Evolutionary conservation across 2,113 vertebrate species (phyloP).

Genomic region (Pterocles gutturalis): DNA sequence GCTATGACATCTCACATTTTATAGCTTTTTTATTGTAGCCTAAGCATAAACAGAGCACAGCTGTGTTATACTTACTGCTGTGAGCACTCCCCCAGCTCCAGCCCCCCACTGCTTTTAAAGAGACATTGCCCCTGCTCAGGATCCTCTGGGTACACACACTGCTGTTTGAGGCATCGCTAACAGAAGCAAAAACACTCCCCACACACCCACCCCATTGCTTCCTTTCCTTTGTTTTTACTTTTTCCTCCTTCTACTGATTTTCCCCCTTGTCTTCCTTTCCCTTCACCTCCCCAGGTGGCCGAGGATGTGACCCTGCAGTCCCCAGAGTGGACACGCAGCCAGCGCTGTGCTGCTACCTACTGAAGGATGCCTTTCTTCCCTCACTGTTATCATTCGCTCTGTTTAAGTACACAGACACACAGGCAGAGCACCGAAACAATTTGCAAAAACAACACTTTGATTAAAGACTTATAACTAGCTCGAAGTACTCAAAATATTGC

Average conservation of each 20-base stretch:
- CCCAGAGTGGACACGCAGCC: background rate
- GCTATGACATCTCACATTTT: conserved; percentile 87
- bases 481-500: conserved; percentile 34
- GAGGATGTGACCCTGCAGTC: background rate
- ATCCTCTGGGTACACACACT: background rate
- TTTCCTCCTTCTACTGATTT: background rate
- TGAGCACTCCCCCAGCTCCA: conserved; percentile 69
- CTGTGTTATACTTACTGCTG: conserved; percentile 86
- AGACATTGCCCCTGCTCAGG: conserved; percentile 46
- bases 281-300: background rate
- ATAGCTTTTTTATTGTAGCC: conserved; percentile 86
- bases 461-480: background rate
- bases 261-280: background rate
- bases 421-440: background rate
- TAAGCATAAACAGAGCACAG: conserved; percentile 86
- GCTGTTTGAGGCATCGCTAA: background rate
- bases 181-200: background rate
- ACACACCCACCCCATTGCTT: background rate
- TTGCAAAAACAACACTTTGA: background rate
- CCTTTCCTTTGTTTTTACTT: background rate
- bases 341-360: background rate
- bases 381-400: background rate
- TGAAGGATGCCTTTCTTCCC: background rate
- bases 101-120: conserved; percentile 77
- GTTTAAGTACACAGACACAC: background rate